Conservation (phyloP, 2,888 invertebrate species). For the Synanthedon andrenaeformis region DNA sequence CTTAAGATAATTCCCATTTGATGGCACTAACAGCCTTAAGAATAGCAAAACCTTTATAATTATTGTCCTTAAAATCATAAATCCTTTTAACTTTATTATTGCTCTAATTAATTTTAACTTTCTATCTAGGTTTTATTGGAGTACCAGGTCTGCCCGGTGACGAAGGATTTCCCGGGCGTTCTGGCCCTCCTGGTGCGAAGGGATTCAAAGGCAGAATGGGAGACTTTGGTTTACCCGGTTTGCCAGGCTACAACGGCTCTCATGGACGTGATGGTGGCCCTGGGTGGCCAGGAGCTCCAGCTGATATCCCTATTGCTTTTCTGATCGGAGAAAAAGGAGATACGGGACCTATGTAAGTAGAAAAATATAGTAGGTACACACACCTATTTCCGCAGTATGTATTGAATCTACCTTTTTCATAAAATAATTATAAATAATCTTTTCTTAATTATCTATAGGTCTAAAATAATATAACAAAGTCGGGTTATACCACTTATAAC, state of each 20-base stretch:
- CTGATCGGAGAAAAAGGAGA: constrained; percentile 64
- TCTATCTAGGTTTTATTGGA: constrained; percentile 53
- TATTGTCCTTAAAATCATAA: no score
- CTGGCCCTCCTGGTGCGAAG: constrained; percentile 18
- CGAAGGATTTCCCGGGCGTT: constrained; percentile 38
- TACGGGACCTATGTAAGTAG: constrained; percentile 37
- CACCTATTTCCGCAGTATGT: background rate
- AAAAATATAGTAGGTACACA: background rate
- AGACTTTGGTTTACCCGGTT: constrained; percentile 53
- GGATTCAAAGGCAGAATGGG: constrained; percentile 46
- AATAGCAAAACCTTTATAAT: no score
- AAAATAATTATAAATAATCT: no score
- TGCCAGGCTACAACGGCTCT: constrained; percentile 52
- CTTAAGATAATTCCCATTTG: no score
- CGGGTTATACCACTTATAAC: no score
- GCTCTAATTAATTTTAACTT: no score
- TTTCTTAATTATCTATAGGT: no score
- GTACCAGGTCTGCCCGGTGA: constrained; percentile 46
- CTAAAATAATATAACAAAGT: no score
- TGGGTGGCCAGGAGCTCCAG: constrained; percentile 62
- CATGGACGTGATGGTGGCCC: constrained; percentile 64
- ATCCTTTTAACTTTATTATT: no score
- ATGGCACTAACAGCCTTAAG: no score
- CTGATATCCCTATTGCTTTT: constrained; percentile 38
- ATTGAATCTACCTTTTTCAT: background rate